These are phyloP conservation scores for Carlito syrichta DNA, from an alignment of 2,113 vertebrate species.

Conservation along the genomic window DNA sequence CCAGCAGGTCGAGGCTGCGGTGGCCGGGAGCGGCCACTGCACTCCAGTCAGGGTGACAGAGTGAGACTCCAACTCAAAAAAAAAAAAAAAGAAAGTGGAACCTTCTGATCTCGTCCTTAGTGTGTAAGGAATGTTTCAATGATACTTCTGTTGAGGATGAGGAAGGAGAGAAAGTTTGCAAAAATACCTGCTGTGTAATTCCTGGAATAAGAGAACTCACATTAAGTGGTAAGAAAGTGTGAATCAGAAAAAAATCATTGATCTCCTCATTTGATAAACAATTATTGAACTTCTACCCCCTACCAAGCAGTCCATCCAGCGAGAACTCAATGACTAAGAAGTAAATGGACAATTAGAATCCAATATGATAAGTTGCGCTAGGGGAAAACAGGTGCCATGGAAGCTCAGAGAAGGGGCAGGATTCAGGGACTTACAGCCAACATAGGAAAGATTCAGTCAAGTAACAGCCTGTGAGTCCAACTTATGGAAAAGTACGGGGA, in stretches of 20 bases:
- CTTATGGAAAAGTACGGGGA: background rate
- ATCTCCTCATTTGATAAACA: background rate
- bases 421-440: background rate
- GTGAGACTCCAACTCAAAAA: no score
- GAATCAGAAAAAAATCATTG: background rate
- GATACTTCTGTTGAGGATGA: background rate
- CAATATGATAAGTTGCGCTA: background rate
- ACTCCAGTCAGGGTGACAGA: no score
- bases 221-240: background rate
- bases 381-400: background rate
- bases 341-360: background rate
- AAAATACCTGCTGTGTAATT: background rate
- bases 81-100: no score
- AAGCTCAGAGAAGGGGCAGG: background rate
- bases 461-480: background rate
- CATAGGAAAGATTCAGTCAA: background rate
- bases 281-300: background rate
- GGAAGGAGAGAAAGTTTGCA: background rate
- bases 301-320: background rate
- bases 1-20: no score
- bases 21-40: no score
- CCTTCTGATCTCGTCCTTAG: background rate
- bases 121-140: background rate
- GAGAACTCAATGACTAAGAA: background rate
- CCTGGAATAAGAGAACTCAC: background rate